A percentile compares a stretch with the other conserved stretches of the same genome.
Evolutionary conservation across 2,797 vertebrate genomes (phyloP).

Genomic region (Poecile montanus): DNA sequence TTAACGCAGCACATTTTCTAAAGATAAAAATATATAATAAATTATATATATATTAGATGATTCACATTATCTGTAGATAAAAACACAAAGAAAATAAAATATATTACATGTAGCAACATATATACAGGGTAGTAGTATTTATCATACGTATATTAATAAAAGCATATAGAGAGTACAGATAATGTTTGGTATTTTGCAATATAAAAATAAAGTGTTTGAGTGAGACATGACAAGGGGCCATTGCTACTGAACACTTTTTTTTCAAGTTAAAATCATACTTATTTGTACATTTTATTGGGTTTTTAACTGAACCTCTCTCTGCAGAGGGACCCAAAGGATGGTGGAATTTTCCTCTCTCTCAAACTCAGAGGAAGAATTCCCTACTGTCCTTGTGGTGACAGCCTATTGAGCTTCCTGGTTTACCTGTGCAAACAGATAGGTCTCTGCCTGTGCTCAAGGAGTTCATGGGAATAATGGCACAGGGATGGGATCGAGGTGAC

Average conservation of each 20-base stretch:
- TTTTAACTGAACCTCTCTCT: neutral
- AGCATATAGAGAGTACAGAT: neutral
- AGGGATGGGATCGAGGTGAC: neutral
- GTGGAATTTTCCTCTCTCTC: neutral
- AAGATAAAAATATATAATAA: neutral
- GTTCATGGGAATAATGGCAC: neutral
- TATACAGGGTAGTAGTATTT: neutral
- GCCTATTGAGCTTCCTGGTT: neutral
- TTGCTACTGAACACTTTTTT: neutral
- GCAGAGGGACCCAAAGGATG: neutral
- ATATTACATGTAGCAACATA: neutral
- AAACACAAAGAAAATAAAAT: neutral
- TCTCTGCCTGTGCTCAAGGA: neutral
- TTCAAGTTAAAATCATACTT: neutral
- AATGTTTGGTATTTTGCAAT: neutral
- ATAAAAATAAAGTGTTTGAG: neutral
- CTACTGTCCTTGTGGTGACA: neutral
- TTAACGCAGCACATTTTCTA: neutral
- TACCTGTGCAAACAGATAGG: neutral
- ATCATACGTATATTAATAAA: neutral
- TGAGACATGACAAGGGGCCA: neutral
- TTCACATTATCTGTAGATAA: neutral
- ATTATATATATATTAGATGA: neutral
- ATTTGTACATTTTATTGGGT: neutral
- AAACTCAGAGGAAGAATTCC: neutral